phyloP scores from a whole-genome alignment of 2,113 vertebrate species.

The Platichthys flesus region DNA sequence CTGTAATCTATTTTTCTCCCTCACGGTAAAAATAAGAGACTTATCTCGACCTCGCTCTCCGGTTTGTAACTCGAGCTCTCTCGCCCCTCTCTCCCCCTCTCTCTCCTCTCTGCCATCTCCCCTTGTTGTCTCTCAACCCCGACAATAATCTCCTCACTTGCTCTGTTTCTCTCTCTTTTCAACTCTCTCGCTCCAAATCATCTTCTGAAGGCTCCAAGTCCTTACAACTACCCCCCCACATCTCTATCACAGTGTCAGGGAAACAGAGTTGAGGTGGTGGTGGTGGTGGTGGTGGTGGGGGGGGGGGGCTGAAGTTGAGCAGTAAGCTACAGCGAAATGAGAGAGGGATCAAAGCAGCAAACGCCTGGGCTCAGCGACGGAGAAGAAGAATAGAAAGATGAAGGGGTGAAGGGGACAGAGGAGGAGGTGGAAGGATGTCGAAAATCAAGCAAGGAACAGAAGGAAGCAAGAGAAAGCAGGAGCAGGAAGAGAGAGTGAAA shows the following conservation, averaged over 20 bases:
- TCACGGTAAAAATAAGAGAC: background rate
- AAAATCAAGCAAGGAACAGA: too few species aligned
- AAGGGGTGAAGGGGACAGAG: background rate
- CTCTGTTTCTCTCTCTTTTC: background rate
- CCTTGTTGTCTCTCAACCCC: slow-evolving; percentile 4
- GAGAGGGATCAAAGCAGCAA: slow-evolving; percentile 69
- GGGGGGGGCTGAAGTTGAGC: slow-evolving; percentile 19
- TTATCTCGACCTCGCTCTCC: background rate
- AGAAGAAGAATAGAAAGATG: slow-evolving; percentile 24
- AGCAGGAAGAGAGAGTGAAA: background rate
- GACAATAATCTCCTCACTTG: slow-evolving; percentile 5
- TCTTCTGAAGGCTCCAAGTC: slow-evolving; percentile 22
- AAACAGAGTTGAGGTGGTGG: slow-evolving; percentile 44
- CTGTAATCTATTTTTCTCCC: background rate
- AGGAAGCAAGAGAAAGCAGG: too few species aligned
- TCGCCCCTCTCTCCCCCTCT: background rate
- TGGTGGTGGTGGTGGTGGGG: too few species aligned
- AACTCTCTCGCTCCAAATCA: slow-evolving; percentile 24
- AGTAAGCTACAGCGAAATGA: slow-evolving; percentile 38
- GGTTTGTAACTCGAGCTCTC: background rate
- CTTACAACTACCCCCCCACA: background rate
- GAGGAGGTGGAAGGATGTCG: slow-evolving; percentile 1
- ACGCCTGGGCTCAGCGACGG: slow-evolving; percentile 37
- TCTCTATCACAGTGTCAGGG: slow-evolving; percentile 45
- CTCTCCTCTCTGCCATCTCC: background rate